These are phyloP conservation scores for Hydrotaea cyrtoneurina DNA, from an alignment of 2,888 invertebrate species.

Conservation along the genomic window DNA sequence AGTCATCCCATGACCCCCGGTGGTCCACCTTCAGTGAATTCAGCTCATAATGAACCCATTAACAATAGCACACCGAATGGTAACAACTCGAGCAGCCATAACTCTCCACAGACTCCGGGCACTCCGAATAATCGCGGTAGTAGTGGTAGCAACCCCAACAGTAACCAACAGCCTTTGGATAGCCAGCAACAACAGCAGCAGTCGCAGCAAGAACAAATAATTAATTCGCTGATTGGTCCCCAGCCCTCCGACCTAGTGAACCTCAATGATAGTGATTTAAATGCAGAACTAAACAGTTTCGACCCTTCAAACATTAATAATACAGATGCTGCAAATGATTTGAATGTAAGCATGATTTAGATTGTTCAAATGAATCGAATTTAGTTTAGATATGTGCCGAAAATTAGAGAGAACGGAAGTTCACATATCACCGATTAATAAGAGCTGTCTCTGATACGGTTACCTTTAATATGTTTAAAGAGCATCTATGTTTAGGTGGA, in stretches of 20 bases:
- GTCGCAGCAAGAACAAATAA: constrained; percentile 78
- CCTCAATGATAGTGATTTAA: constrained; percentile 87
- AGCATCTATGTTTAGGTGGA: too few relatives aligned
- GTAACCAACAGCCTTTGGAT: constrained; percentile 57
- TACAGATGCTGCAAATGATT: constrained; percentile 93
- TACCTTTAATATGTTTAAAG: too few relatives aligned
- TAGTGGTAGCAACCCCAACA: constrained; percentile 65
- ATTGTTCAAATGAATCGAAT: too few relatives aligned
- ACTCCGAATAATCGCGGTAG: constrained; percentile 75
- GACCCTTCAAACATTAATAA: constrained; percentile 92
- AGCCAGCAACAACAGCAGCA: constrained; percentile 68
- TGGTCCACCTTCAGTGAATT: constrained; percentile 91
- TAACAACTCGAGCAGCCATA: constrained; percentile 73
- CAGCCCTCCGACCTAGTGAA: constrained; percentile 76
- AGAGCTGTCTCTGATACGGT: too few relatives aligned
- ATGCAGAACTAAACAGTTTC: constrained; percentile 92
- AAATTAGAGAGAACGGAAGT: too few relatives aligned
- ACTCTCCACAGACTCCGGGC: constrained; percentile 81
- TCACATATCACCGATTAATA: too few relatives aligned
- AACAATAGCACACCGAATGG: constrained; percentile 74
- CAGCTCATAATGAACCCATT: constrained; percentile 82
- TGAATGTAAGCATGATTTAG: constrained; percentile 91
- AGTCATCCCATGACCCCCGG: constrained; percentile 88
- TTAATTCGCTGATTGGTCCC: constrained; percentile 76
- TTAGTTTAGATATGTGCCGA: too few relatives aligned